Conservation (phyloP, 2,888 invertebrate genomes). For the Agriopis marginaria region DNA sequence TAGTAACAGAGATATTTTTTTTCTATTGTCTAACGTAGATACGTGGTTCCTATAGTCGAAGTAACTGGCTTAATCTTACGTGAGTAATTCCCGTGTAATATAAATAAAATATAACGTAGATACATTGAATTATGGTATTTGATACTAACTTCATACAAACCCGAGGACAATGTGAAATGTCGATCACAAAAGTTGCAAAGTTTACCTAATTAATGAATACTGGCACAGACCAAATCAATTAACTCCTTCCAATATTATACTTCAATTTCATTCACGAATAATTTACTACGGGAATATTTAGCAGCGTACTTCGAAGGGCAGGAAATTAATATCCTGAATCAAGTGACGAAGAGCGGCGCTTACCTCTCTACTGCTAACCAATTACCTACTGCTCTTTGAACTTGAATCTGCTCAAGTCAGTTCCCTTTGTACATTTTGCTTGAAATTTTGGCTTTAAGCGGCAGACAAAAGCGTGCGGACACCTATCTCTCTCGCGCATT, state of each 20-base stretch:
- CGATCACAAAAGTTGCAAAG: background rate
- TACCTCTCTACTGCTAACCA: background rate
- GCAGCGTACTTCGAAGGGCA: background rate
- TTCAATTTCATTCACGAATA: constrained; percentile 17
- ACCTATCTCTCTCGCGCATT: no score
- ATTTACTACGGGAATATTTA: constrained; percentile 1
- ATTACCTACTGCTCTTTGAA: background rate
- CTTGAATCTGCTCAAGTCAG: background rate
- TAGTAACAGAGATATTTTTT: no score
- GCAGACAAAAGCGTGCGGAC: no score
- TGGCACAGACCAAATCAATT: constrained; percentile 1
- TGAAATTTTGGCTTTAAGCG: no score
- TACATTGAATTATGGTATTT: no score
- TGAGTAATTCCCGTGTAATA: no score
- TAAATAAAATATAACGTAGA: no score
- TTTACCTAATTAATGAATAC: constrained; percentile 2
- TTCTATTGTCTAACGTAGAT: no score
- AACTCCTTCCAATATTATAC: constrained; percentile 6
- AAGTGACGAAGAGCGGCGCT: background rate
- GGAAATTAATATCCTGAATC: constrained; percentile 10
- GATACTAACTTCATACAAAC: no score
- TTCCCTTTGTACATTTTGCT: no score
- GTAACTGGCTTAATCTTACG: no score
- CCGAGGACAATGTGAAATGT: background rate
- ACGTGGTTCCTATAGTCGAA: no score